These are phyloP conservation scores for Oxyscelio sp. DNA, from an alignment of 2,888 invertebrate species.

Conservation along the genomic window DNA sequence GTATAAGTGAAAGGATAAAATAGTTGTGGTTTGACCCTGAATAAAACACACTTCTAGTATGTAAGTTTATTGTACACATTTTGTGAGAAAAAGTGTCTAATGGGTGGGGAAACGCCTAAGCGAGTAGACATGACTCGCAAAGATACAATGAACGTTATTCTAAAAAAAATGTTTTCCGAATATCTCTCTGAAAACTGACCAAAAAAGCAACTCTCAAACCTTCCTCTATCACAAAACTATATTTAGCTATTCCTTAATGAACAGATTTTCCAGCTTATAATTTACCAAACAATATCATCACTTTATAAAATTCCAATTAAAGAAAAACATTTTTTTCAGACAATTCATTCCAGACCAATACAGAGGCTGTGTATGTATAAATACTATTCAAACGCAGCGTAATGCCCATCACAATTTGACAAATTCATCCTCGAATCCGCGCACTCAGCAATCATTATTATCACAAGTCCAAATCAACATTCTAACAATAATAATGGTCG, in stretches of 20 bases:
- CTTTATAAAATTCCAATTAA: no score
- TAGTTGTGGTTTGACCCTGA: conserved; percentile 73
- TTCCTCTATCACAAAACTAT: no score
- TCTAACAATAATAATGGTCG: conserved; percentile 42
- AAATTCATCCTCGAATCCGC: conserved; percentile 57
- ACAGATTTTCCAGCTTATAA: no score
- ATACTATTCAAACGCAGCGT: conserved; percentile 64
- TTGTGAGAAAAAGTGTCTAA: conserved; percentile 69
- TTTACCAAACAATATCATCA: no score
- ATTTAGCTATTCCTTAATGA: no score
- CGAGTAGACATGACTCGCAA: conserved; percentile 50
- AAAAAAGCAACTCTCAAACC: no score
- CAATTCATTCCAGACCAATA: conserved; percentile 34
- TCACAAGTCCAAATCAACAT: conserved; percentile 31
- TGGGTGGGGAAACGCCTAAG: conserved; percentile 44
- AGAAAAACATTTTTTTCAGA: conserved; percentile 45
- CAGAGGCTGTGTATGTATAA: conserved; percentile 36
- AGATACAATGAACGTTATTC: conserved; percentile 50
- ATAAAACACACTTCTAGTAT: conserved; percentile 70
- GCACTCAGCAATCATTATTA: conserved; percentile 63
- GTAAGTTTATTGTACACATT: conserved; percentile 73
- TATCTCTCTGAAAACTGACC: neutral
- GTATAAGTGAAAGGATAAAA: conserved; percentile 17
- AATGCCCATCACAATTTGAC: conserved; percentile 69
- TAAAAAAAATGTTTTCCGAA: conserved; percentile 33